These are phyloP conservation scores for Cryptoprocta ferox DNA, from an alignment of 2,797 vertebrate genomes.

Conservation along the genomic window DNA sequence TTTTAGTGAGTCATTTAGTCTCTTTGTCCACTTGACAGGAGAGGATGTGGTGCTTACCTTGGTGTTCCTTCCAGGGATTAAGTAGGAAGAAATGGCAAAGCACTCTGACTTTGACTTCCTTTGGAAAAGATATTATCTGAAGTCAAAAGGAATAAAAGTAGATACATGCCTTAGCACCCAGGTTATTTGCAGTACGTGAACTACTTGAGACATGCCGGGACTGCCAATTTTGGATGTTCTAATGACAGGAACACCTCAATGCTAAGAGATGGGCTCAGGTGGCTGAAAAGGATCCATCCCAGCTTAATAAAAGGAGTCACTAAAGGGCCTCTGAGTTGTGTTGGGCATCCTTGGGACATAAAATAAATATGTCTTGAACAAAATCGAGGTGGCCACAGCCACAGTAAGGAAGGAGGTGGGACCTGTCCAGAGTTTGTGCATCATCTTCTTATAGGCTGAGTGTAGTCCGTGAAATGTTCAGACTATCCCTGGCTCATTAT, in stretches of 20 bases:
- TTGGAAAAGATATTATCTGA: constrained; percentile 15
- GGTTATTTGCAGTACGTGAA: constrained; percentile 31
- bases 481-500: neutral
- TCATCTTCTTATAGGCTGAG: constrained; percentile 9
- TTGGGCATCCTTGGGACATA: neutral
- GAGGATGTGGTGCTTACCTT: neutral
- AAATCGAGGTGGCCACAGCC: neutral
- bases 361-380: constrained; percentile 36
- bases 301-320: constrained; percentile 35
- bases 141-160: constrained; percentile 48
- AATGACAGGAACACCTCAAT: constrained; percentile 9
- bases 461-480: neutral
- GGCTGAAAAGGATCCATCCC: constrained; percentile 12
- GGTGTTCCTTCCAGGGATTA: constrained; percentile 52
- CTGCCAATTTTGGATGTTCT: constrained; percentile 6
- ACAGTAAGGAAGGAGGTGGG: neutral
- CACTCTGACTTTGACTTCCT: neutral
- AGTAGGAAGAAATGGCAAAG: neutral
- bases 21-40: constrained; percentile 55
- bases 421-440: neutral
- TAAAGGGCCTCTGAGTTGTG: constrained; percentile 55
- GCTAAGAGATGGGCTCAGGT: neutral
- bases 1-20: constrained; percentile 45
- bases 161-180: constrained; percentile 8
- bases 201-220: neutral